Percentiles rank a stretch among this genome's conserved stretches.
Conservation (phyloP, 2,797 vertebrate species). For the Presbytis comata region DNA sequence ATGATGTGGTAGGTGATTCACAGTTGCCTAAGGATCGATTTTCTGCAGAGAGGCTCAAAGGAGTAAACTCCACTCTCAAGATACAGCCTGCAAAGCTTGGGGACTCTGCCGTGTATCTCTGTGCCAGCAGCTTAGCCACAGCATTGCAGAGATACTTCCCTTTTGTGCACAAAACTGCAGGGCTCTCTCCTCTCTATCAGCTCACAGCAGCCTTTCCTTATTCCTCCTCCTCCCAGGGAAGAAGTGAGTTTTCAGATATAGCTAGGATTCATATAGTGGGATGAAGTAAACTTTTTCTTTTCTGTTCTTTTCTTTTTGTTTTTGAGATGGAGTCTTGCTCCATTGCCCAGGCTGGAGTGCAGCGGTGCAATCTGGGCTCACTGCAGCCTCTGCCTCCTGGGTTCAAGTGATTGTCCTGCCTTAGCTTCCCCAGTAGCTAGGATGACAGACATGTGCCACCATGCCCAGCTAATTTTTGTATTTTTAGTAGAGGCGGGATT, state of each 20-base stretch:
- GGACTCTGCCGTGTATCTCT: not conserved
- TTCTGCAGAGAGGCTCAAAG: not conserved
- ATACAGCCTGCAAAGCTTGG: not conserved
- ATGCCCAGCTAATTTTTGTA: too few relatives aligned
- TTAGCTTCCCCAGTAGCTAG: too few relatives aligned
- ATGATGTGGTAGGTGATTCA: not conserved
- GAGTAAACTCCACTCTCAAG: not conserved
- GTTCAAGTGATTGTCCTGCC: too few relatives aligned
- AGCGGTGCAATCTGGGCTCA: too few relatives aligned
- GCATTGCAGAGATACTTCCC: not conserved
- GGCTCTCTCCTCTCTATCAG: not conserved
- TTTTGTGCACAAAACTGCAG: not conserved
- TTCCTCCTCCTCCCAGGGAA: not conserved
- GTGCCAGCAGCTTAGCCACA: not conserved
- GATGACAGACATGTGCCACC: too few relatives aligned
- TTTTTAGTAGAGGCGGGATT: too few relatives aligned
- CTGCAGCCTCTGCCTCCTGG: too few relatives aligned
- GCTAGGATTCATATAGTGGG: too few relatives aligned
- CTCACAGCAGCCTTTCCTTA: fast-evolving
- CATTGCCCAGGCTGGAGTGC: too few relatives aligned
- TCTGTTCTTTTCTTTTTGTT: too few relatives aligned
- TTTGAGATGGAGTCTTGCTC: too few relatives aligned
- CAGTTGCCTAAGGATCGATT: not conserved
- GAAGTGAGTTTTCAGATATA: not conserved
- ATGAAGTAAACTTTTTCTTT: not conserved